A percentile compares a stretch with the other conserved stretches of the same genome.
Evolutionary conservation across 2,888 invertebrate genomes (phyloP).

Genomic region (Holacanthella duospinosa): DNA sequence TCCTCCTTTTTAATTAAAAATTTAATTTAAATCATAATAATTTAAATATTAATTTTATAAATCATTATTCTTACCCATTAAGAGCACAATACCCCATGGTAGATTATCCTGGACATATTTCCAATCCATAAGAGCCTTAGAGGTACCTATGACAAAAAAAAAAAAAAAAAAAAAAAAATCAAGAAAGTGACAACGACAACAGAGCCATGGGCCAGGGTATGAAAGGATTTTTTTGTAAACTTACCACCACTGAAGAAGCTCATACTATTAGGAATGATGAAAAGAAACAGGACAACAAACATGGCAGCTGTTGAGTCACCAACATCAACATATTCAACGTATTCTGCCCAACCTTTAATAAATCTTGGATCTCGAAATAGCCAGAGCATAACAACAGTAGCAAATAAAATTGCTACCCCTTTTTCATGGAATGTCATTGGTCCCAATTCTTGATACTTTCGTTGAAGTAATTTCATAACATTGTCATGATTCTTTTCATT

Average conservation of each 20-base stretch:
- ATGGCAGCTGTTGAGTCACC: conserved; percentile 48
- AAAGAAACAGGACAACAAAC: conserved; percentile 69
- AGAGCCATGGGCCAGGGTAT: too few species aligned
- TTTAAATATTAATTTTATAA: background rate
- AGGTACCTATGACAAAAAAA: background rate
- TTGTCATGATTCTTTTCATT: background rate
- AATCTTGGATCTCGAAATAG: conserved; percentile 81
- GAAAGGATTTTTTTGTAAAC: conserved; percentile 34
- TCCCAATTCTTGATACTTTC: conserved; percentile 66
- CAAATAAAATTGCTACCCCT: conserved; percentile 61
- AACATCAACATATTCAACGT: conserved; percentile 47
- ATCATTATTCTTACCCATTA: conserved; percentile 27
- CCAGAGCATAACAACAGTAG: conserved; percentile 70
- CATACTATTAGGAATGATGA: conserved; percentile 68
- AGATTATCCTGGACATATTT: conserved; percentile 70
- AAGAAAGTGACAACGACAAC: background rate
- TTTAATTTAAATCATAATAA: background rate
- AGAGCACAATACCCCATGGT: conserved; percentile 57
- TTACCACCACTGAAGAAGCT: conserved; percentile 56
- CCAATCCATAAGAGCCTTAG: conserved; percentile 48
- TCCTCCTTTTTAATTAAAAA: conserved; percentile 49
- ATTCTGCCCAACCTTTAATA: conserved; percentile 72
- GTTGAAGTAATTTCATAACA: conserved; percentile 53
- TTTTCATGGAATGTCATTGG: conserved; percentile 65
- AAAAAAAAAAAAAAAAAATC: too few species aligned